Evolutionary conservation across 1,140 invertebrate species (phyloP), one percentile per base, ranked within the genome.

Genomic region (Conopomorpha cramerella): DNA sequence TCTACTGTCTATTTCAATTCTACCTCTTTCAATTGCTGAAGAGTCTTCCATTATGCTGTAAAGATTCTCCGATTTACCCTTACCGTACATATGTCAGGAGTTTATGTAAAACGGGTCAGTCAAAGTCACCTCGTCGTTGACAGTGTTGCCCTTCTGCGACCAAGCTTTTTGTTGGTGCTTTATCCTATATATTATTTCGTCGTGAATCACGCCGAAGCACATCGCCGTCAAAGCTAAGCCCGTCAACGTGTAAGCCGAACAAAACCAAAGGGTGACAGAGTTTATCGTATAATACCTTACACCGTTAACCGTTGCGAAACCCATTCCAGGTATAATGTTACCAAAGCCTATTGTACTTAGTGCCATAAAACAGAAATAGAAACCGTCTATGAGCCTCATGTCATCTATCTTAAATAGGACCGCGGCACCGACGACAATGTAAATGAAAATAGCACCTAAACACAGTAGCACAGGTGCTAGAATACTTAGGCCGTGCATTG

Each of bases 121-220:
- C 8, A 73, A 51, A 43, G 74, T 76, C 6, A 77, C 60, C 38
- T 78, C 77, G 45, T 79, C 77, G 17, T 78, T 79, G 0, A 79
- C 73, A 12, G 60, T 66, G 27, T 78, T 79, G 16, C 70, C 63
- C 38, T 79, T 79, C 31, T 77, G 74, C 3, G 77, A 77, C 77
- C 74, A 78, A 23, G 70, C 58, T 53, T 77, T 79, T 38, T 79
- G 74, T 42, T 74, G 66, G 55, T 89, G 86, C 46, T 85, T 86
- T 39, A 90, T 81, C 45, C 87, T 84, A 70, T 91, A 88, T 16
- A 91, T 86, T 37, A 91, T 89, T 68, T 97, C 93, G 58, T 97
- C 94, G 71, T 99, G 95, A 45, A 98, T 91, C 13, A 99, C 88
- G 61, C 95, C 96, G 76, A 97, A 98, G 56, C 94, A 97, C 93